Conservation (phyloP, 2,888 invertebrate species). For the Aradus depressus region DNA sequence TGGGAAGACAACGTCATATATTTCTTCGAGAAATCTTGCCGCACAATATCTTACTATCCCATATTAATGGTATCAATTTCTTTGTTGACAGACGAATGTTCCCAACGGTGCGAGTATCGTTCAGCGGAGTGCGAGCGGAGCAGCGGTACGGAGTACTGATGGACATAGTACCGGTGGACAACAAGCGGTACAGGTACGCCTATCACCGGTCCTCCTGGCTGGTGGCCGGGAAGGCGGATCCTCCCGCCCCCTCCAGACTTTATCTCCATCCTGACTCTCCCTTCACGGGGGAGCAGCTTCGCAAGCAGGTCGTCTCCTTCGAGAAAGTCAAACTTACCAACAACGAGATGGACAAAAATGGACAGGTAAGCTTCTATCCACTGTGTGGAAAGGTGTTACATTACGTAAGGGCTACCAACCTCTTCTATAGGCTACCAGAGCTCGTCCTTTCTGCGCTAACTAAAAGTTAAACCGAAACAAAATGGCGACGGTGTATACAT, state of each 20-base stretch:
- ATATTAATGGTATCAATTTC: conserved; percentile 1
- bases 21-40: too few species aligned
- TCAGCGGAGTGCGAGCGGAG: conserved; percentile 54
- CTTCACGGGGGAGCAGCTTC: conserved; percentile 64
- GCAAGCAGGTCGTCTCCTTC: conserved; percentile 67
- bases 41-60: too few species aligned
- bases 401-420: too few species aligned
- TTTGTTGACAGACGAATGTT: conserved; percentile 63
- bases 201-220: conserved; percentile 75
- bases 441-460: too few species aligned
- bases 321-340: conserved; percentile 77
- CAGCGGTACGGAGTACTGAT: conserved; percentile 60
- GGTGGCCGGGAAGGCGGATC: conserved; percentile 72
- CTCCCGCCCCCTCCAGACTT: conserved; percentile 56
- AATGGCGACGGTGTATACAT: too few species aligned
- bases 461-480: too few species aligned
- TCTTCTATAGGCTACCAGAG: too few species aligned
- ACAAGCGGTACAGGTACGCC: conserved; percentile 67
- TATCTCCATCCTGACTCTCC: conserved; percentile 72
- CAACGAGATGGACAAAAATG: conserved; percentile 68
- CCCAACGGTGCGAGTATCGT: conserved; percentile 63
- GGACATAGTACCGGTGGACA: conserved; percentile 71
- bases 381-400: neutral
- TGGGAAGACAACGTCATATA: too few species aligned
- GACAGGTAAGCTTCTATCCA: conserved; percentile 61